A percentile compares a stretch with the other conserved stretches of the same genome.
Evolutionary conservation across 35 echinoderm and acorn worm species (phyloP).

Genomic region (Apostichopus parvimensis): DNA sequence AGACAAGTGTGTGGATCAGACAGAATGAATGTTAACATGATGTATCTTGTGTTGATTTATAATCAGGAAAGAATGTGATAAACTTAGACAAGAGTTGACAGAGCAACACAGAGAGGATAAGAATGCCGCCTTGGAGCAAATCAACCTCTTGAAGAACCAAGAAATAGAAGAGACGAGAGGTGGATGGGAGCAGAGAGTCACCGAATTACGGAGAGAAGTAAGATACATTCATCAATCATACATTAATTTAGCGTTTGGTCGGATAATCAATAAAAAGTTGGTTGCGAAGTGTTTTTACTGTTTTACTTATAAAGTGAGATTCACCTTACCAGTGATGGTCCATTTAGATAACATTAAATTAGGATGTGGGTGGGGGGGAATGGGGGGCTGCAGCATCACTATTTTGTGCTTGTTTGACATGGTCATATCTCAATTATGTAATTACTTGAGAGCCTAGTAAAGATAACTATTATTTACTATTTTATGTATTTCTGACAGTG

Average conservation of each 20-base stretch:
- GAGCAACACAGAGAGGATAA: constrained; percentile 89
- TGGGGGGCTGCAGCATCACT: no score
- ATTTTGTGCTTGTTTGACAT: no score
- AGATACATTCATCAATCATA: neutral
- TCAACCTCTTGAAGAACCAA: constrained; percentile 75
- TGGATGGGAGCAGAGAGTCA: constrained; percentile 81
- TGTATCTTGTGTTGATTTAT: neutral
- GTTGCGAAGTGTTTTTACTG: neutral
- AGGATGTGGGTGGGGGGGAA: no score
- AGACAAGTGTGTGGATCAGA: no score
- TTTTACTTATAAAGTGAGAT: neutral
- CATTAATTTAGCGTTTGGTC: neutral
- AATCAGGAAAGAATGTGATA: constrained; percentile 92
- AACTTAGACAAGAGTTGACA: constrained; percentile 76
- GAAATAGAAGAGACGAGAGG: constrained; percentile 75
- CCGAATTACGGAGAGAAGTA: constrained; percentile 86
- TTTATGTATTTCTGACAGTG: no score
- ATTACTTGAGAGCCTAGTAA: no score
- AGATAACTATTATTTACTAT: no score
- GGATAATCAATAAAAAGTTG: neutral
- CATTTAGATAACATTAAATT: no score
- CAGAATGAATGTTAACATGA: neutral
- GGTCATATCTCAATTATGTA: no score
- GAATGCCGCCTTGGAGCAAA: constrained; percentile 74
- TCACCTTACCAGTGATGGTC: no score